Conservation (phyloP, 2,113 vertebrate species). For the Rhegmatorhina hoffmannsi region DNA sequence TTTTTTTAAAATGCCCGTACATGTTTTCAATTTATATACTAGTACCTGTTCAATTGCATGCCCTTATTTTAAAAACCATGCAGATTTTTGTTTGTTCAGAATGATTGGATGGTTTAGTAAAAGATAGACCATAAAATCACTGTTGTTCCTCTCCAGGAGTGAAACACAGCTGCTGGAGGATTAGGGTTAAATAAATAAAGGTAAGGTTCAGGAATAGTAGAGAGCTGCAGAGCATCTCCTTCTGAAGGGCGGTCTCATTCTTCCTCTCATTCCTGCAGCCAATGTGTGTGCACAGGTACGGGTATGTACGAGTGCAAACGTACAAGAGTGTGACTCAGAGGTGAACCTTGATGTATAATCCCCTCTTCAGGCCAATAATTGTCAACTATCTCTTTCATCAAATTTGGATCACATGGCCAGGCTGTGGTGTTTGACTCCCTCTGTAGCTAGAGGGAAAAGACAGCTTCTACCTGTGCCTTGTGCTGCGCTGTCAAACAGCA, state of each 20-base stretch:
- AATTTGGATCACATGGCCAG: rapidly evolving
- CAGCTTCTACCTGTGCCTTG: not conserved
- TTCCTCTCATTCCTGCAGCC: not conserved
- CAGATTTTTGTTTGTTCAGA: not conserved
- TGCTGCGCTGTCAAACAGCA: not conserved
- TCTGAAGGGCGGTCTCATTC: not conserved
- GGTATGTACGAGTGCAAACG: not conserved
- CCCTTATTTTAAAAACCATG: not conserved
- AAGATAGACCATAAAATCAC: not conserved
- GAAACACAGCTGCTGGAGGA: not conserved
- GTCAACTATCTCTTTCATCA: not conserved
- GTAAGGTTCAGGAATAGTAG: not conserved
- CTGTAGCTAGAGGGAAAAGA: not conserved
- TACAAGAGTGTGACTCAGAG: not conserved
- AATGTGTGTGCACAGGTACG: not conserved
- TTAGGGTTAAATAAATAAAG: not conserved
- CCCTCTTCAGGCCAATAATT: not conserved
- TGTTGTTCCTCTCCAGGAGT: not conserved
- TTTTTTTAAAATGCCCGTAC: not conserved
- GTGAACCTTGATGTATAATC: not conserved
- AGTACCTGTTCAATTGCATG: not conserved
- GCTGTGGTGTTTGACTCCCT: not conserved
- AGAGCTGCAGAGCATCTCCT: not conserved
- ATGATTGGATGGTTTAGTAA: not conserved
- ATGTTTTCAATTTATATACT: not conserved